Evolutionary conservation across 2,888 invertebrate genomes (phyloP).

Genomic region (Stenchaetothrips biformis): DNA sequence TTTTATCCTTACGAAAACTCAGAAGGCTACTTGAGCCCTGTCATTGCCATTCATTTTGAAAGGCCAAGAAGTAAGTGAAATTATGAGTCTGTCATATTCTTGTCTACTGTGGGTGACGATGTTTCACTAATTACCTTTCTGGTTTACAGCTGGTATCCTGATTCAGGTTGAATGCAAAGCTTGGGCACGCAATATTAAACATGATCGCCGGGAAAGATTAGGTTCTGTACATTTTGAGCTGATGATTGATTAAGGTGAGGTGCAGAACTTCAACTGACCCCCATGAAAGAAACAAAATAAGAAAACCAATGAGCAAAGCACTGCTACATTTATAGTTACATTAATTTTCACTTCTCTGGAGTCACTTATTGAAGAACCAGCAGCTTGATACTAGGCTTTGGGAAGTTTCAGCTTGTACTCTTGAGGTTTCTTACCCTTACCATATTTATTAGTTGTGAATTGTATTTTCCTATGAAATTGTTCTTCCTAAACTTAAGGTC

Average conservation of each 20-base stretch:
- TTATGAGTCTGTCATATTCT: background rate
- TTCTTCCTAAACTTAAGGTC: too few species aligned
- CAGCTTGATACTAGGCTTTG: too few species aligned
- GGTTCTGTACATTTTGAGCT: conserved; percentile 53
- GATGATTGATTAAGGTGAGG: conserved; percentile 46
- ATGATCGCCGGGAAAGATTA: conserved; percentile 48
- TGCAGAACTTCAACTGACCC: background rate
- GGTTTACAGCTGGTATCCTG: conserved; percentile 43
- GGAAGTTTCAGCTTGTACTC: too few species aligned
- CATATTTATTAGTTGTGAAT: too few species aligned
- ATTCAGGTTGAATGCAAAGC: conserved; percentile 49
- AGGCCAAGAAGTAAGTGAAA: conserved; percentile 70
- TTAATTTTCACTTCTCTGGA: background rate
- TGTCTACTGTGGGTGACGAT: background rate
- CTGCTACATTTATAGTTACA: background rate
- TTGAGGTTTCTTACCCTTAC: too few species aligned
- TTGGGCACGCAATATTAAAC: conserved; percentile 48
- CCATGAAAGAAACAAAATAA: too few species aligned
- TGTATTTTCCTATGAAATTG: too few species aligned
- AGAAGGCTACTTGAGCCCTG: conserved; percentile 80
- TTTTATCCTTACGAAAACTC: conserved; percentile 85
- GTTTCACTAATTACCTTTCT: background rate
- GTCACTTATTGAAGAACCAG: background rate
- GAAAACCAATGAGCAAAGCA: background rate
- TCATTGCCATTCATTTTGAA: conserved; percentile 79